Conservation (phyloP, 23 tunicate species). For the Halocynthia roretzi region DNA sequence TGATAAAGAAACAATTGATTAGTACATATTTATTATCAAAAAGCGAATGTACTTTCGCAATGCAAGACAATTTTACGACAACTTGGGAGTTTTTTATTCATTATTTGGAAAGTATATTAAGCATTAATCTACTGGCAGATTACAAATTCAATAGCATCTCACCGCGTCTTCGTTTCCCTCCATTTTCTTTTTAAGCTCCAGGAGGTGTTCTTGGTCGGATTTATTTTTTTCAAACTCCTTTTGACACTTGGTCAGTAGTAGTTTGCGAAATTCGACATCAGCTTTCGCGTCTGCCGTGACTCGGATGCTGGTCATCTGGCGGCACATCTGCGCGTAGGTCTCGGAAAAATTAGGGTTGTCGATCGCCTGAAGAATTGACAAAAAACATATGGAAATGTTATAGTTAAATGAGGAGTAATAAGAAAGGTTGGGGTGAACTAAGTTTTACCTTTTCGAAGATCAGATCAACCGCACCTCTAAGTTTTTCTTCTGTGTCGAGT, state of each 20-base stretch:
- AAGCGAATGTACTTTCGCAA: no score
- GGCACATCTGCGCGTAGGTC: conserved; percentile 92
- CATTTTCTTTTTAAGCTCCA: conserved; percentile 34
- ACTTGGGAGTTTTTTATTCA: no score
- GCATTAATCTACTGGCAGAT: no score
- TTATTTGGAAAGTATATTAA: no score
- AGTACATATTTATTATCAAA: no score
- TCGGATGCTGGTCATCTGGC: conserved; percentile 39
- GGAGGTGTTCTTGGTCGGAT: conserved; percentile 35
- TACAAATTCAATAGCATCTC: background rate
- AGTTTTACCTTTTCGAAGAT: conserved; percentile 70
- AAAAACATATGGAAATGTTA: no score
- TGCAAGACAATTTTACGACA: no score
- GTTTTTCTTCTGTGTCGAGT: conserved; percentile 59
- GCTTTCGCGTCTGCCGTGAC: conserved; percentile 11
- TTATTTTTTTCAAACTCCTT: conserved; percentile 78
- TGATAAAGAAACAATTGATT: no score
- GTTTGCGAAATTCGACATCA: conserved; percentile 69
- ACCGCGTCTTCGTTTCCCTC: conserved; percentile 49
- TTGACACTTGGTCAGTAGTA: conserved; percentile 84
- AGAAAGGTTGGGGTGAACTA: no score
- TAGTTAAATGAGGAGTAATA: no score
- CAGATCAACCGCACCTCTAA: conserved; percentile 50
- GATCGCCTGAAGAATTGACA: conserved; percentile 44
- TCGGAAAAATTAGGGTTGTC: conserved; percentile 86